A percentile compares a stretch with the other conserved stretches of the same genome.
Evolutionary conservation across 2,888 invertebrate genomes (phyloP).

Genomic region (Parasteatoda lunata): DNA sequence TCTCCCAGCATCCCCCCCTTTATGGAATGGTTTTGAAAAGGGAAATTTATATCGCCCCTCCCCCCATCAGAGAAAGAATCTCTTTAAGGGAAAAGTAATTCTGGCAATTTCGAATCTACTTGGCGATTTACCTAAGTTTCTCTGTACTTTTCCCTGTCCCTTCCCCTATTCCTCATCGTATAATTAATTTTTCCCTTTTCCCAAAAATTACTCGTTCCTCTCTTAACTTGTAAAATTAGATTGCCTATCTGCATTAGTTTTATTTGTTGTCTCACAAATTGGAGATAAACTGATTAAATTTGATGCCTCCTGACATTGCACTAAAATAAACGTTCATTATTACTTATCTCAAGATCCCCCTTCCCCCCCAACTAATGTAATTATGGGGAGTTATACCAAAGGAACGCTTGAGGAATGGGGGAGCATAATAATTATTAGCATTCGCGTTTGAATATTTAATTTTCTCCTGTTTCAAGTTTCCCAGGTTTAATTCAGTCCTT

Average conservation of each 20-base stretch:
- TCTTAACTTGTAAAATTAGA: constrained; percentile 60
- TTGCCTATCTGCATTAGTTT: constrained; percentile 65
- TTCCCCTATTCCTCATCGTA: constrained; percentile 10
- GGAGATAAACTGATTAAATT: constrained; percentile 65
- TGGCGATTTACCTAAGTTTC: constrained; percentile 30
- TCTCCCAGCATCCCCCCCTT: constrained; percentile 5
- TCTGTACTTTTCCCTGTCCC: neutral
- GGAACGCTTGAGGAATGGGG: constrained; percentile 35
- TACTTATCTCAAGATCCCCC: constrained; percentile 47
- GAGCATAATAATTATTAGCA: constrained; percentile 61
- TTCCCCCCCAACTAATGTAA: constrained; percentile 39
- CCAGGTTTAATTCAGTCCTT: constrained; percentile 53
- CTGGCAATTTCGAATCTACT: constrained; percentile 55
- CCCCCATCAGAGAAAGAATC: constrained; percentile 23
- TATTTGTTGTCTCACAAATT: constrained; percentile 59
- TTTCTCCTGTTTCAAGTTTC: constrained; percentile 53
- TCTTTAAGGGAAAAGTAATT: constrained; percentile 47
- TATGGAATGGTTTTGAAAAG: constrained; percentile 10
- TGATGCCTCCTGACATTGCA: constrained; percentile 55
- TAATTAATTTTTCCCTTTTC: constrained; percentile 62
- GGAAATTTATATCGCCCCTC: constrained; percentile 38
- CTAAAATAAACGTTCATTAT: constrained; percentile 63
- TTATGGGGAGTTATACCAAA: constrained; percentile 4
- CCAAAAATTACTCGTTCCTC: constrained; percentile 53
- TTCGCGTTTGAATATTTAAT: constrained; percentile 60